Percentiles rank a stretch among this genome's conserved stretches.
Evolutionary conservation across 2,797 vertebrate species (phyloP).

Genomic region (Margarornis squamiger): DNA sequence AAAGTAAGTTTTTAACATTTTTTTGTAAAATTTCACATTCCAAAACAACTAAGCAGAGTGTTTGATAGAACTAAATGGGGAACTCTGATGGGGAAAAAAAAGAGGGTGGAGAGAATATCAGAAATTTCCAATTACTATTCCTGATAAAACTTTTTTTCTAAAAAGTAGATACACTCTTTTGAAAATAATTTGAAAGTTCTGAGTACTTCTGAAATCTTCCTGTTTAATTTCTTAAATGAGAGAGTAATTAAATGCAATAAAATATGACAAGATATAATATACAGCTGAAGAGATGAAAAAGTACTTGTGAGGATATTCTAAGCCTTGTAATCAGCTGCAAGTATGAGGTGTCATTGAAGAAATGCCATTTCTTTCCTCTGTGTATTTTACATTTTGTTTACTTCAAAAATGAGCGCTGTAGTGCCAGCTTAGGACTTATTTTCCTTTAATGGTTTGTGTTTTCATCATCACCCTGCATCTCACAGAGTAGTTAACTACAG

Average conservation of each 20-base stretch:
- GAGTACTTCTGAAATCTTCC: background rate
- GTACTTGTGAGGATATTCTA: background rate
- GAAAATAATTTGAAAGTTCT: background rate
- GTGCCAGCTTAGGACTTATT: background rate
- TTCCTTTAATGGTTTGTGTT: background rate
- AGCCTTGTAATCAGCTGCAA: background rate
- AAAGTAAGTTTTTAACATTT: background rate
- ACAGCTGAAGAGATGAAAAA: background rate
- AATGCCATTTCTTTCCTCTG: background rate
- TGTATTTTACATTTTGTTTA: background rate
- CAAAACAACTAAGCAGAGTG: background rate
- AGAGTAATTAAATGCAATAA: background rate
- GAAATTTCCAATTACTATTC: background rate
- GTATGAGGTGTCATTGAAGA: background rate
- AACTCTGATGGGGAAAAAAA: background rate
- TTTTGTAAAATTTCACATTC: background rate
- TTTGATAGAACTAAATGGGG: background rate
- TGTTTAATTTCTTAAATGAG: background rate
- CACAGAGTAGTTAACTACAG: background rate
- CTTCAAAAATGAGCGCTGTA: background rate
- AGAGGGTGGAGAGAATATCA: background rate
- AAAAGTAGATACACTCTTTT: background rate
- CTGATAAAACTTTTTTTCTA: background rate
- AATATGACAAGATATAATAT: background rate
- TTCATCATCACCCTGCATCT: background rate